A percentile compares a stretch with the other conserved stretches of the same genome.
Evolutionary conservation across 2,888 invertebrate species (phyloP).

Genomic region (Eupithecia pulchellata): DNA sequence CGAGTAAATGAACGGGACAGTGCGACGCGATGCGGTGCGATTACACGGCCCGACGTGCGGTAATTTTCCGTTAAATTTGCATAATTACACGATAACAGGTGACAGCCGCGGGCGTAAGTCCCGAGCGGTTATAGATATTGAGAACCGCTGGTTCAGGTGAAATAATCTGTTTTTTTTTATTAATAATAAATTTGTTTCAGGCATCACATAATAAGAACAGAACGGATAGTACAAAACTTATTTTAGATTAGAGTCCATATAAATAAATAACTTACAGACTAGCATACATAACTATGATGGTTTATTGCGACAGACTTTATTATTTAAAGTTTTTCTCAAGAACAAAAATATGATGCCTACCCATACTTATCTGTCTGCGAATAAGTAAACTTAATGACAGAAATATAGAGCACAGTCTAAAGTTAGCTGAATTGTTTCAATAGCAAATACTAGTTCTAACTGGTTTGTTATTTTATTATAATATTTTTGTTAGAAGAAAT

Average conservation of each 20-base stretch:
- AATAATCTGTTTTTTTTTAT: neutral
- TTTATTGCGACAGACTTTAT: neutral
- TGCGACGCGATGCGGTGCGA: conserved; percentile 52
- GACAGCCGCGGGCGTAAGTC: conserved; percentile 59
- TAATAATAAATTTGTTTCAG: no score
- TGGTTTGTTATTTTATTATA: no score
- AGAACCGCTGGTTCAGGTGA: conserved; percentile 11
- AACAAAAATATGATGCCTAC: neutral
- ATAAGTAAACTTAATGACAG: neutral
- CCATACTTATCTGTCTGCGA: no score
- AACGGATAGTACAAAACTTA: no score
- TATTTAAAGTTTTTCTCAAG: neutral
- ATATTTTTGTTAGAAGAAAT: no score
- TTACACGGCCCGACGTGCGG: conserved; percentile 55
- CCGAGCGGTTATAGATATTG: conserved; percentile 14
- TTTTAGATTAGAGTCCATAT: no score
- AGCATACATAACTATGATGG: no score
- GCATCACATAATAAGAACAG: no score
- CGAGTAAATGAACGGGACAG: conserved; percentile 54
- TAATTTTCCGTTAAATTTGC: conserved; percentile 76
- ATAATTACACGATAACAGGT: conserved; percentile 73
- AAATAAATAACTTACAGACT: no score
- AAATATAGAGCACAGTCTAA: no score
- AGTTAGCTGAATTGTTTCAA: no score
- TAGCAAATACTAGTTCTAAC: no score